Conservation (phyloP, 2,113 vertebrate species). For the Poeciliopsis retropinna region DNA sequence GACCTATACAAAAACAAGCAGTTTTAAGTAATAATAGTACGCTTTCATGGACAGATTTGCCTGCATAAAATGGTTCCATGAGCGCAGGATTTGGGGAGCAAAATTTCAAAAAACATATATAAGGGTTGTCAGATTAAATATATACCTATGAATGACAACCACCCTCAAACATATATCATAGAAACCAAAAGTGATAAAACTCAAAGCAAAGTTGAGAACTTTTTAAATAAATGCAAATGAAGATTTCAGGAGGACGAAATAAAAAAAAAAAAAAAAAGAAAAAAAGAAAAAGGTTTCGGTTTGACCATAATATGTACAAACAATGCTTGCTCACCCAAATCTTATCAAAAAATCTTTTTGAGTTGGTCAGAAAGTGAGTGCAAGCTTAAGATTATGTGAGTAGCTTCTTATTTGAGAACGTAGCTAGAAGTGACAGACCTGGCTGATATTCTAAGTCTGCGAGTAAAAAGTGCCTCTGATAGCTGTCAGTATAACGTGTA, state of each 20-base stretch:
- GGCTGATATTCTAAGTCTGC: constrained; percentile 70
- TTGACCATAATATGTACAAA: constrained; percentile 80
- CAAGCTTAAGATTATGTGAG: constrained; percentile 74
- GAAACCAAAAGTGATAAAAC: constrained; percentile 73
- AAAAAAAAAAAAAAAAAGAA: constrained; percentile 28
- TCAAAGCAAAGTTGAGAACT: constrained; percentile 67
- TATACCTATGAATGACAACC: constrained; percentile 79
- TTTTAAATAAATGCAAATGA: constrained; percentile 74
- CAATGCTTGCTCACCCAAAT: constrained; percentile 81
- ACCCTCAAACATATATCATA: constrained; percentile 72
- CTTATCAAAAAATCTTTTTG: constrained; percentile 77
- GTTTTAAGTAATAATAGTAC: constrained; percentile 60
- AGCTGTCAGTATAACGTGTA: constrained; percentile 62
- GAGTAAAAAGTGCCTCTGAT: constrained; percentile 72
- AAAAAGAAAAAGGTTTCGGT: constrained; percentile 26
- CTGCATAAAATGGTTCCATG: constrained; percentile 62
- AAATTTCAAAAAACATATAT: constrained; percentile 72
- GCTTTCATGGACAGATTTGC: constrained; percentile 63
- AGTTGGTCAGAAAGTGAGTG: constrained; percentile 80
- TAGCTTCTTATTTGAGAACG: constrained; percentile 61
- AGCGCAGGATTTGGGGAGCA: constrained; percentile 74
- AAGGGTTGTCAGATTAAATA: constrained; percentile 77
- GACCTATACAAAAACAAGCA: constrained; percentile 79
- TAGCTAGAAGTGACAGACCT: constrained; percentile 73
- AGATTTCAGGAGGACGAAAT: constrained; percentile 51